Percentiles rank a stretch among this genome's conserved stretches.
These are phyloP conservation scores for Peromyscus aztecus DNA, from an alignment of 2,797 vertebrate species.

Conservation along the genomic window DNA sequence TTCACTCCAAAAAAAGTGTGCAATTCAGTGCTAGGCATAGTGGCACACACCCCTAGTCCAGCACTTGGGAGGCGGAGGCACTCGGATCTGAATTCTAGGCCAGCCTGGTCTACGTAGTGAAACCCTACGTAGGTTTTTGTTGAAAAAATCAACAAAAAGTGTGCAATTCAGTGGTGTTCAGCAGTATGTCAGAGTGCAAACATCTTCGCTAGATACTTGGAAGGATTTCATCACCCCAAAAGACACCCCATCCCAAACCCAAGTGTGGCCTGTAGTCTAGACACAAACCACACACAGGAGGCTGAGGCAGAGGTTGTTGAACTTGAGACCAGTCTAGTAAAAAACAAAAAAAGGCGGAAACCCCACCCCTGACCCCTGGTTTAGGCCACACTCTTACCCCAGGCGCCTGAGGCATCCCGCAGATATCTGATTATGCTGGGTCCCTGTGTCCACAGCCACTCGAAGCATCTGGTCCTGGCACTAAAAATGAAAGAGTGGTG, in stretches of 20 bases:
- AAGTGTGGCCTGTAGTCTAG: background rate
- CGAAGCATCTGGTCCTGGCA: conserved; percentile 92
- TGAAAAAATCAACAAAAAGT: background rate
- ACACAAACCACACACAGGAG: background rate
- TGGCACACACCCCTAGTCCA: too few species aligned
- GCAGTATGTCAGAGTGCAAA: background rate
- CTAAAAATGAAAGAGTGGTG: conserved; percentile 84
- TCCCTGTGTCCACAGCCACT: conserved; percentile 93
- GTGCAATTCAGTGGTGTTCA: background rate
- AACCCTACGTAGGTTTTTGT: too few species aligned
- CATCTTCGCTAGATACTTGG: background rate
- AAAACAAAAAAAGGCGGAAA: too few species aligned
- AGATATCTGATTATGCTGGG: conserved; percentile 93
- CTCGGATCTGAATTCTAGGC: background rate
- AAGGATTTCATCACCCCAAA: background rate
- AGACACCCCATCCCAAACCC: background rate
- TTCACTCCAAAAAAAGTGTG: background rate
- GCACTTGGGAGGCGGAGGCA: background rate
- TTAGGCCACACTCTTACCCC: conserved; percentile 89
- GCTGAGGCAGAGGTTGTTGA: background rate
- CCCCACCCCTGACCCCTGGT: conserved; percentile 27
- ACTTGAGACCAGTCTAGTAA: background rate
- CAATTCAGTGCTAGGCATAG: background rate
- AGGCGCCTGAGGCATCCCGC: conserved; percentile 92
- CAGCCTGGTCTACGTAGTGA: background rate